phyloP scores from a whole-genome alignment of 2,888 invertebrate genomes.

The Papilio protenor region DNA sequence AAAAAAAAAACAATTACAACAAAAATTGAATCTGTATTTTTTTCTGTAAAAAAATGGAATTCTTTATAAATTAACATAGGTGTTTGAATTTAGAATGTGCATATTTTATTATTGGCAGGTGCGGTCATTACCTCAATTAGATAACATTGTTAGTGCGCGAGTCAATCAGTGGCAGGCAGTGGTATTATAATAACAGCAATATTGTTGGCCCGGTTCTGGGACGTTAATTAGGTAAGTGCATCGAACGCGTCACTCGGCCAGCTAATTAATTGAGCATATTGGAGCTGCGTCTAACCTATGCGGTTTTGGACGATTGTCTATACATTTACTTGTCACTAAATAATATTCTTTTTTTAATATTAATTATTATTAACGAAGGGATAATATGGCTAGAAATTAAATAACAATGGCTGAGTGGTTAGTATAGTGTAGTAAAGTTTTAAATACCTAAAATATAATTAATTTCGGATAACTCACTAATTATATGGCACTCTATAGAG shows the following conservation, averaged over 20 bases:
- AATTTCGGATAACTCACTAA: too few relatives aligned
- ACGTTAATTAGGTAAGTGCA: slow-evolving; percentile 80
- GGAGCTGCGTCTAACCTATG: slow-evolving; percentile 68
- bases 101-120: slow-evolving; percentile 40
- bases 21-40: background rate
- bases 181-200: slow-evolving; percentile 67
- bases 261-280: slow-evolving; percentile 80
- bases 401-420: too few relatives aligned
- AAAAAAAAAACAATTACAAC: background rate
- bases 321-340: background rate
- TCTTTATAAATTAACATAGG: background rate
- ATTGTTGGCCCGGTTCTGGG: slow-evolving; percentile 68
- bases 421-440: too few relatives aligned
- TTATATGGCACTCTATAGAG: too few relatives aligned
- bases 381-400: too few relatives aligned
- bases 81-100: slow-evolving; percentile 23
- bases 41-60: too few relatives aligned
- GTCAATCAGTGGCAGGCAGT: slow-evolving; percentile 67
- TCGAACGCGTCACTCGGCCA: slow-evolving; percentile 67
- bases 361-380: background rate
- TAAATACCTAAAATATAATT: too few relatives aligned
- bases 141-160: slow-evolving; percentile 61
- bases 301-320: slow-evolving; percentile 53
- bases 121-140: slow-evolving; percentile 51
- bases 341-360: background rate